Evolutionary conservation across 2,797 vertebrate species (phyloP), one percentile per base, ranked within the genome.

Genomic region (Liasis olivaceus): DNA sequence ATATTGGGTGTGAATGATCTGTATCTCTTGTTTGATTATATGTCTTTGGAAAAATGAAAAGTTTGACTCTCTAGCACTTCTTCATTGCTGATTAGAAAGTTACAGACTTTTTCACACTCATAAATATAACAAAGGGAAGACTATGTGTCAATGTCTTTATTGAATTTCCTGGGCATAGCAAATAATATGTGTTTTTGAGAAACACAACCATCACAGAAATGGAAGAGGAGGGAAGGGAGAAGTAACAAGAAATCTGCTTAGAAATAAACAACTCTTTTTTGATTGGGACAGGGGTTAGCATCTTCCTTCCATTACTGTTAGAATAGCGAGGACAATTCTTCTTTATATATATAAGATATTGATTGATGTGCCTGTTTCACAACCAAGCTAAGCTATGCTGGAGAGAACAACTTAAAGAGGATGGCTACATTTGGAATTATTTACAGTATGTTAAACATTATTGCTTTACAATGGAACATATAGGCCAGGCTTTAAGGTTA

Each of bases 161-260:
- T 97, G 95, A 96, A 94, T 95, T 96, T 96, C 59, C 88, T 96
- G 95, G 93, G 91, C 95, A 91, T 64, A 95, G 89, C 62, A 92
- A 94, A 94, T 81, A 81, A 47, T 91, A 95, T 84, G 91, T 93
- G 85, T 92, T 94, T 97, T 96, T 93, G 26, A 96, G 94, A 96
- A 96, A 96, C 89, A 92, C 92, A 93, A 95, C 66, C 85, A 72
- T 66, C 85, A 36, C 77, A 94, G 91, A 93, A 91, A 93, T 96
- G 89, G 94, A 92, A 93, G 91, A 91, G 90, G 63, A 42, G 77
- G 5, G 3, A 1, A 17, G 86, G 91, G 90, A 92, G 89, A 86
- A 94, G 66, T 87, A 95, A 86, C 92, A 95, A 95, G 92, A 96
- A 59, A 88, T 63, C 24, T 93, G 58, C 31, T 90, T 81, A n/a